Evolutionary conservation across 2,113 vertebrate species (phyloP), one percentile per base, ranked within the genome.

Genomic region (Theropithecus gelada): DNA sequence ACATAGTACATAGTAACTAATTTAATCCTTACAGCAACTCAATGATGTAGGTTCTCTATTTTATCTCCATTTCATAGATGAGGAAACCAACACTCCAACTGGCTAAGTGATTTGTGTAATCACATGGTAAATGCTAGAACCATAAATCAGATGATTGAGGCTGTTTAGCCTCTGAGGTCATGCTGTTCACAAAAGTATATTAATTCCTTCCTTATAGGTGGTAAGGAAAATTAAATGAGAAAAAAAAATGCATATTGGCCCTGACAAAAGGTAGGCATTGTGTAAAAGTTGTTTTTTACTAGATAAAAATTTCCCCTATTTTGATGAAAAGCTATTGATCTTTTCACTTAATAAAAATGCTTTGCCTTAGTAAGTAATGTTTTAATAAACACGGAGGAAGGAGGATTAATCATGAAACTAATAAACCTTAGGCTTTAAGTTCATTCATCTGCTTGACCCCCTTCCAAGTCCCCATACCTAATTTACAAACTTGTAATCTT

Each of bases 141-240:
- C 48, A 61, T 25, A 79, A 30, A 38, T 45, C 81, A 84, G 18
- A 57, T 25, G 18, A 66, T 22, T n/a, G 22, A 84, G 17, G 4
- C 13, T 20, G 6, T 90, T 55, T 59, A 25, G 11, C 7, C 11
- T 88, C 27, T 84, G 35, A 87, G 66, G 40, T 25, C 11, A 82
- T 73, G 10, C 9, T 91, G 11, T 85, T 88, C 13, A 57, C 45
- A 96, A 50, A 38, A 40, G 27, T 87, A 57, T 23, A 64, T 72
- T 82, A 84, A 94, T 76, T 73, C 75, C 25, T 93, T 94, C 20
- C 14, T 91, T 73, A 75, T 30, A 72, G 80, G 13, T 89, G 81
- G 45, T 38, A 89, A 76, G 59, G 78, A 88, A 84, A 86, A 90
- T 86, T 92, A 66, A 92, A 95, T 75, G n/a, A 89, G 45, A 50